A percentile compares a stretch with the other conserved stretches of the same genome.
Evolutionary conservation across 2,888 invertebrate species (phyloP).

Genomic region (Phaedon cochleariae): DNA sequence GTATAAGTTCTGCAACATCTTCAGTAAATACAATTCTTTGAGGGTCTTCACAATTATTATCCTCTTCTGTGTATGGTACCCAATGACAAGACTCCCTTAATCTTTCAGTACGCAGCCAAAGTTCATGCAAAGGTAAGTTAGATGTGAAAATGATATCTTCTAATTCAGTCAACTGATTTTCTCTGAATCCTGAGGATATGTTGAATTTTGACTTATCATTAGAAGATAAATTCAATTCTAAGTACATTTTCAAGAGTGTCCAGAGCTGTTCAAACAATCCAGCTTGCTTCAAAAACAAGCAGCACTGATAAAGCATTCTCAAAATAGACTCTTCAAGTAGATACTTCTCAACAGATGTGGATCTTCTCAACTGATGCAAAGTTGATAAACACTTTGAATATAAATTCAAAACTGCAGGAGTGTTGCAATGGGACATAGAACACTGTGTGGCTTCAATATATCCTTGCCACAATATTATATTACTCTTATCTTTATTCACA

Average conservation of each 20-base stretch:
- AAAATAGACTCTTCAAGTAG: constrained; percentile 59
- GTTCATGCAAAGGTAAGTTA: constrained; percentile 74
- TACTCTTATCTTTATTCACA: constrained; percentile 63
- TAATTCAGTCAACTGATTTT: constrained; percentile 66
- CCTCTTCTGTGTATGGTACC: constrained; percentile 63
- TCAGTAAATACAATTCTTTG: constrained; percentile 72
- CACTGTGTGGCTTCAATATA: constrained; percentile 65
- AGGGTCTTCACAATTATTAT: constrained; percentile 68
- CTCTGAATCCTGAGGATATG: constrained; percentile 54
- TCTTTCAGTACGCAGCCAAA: constrained; percentile 80
- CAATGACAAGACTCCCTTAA: constrained; percentile 78
- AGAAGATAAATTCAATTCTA: constrained; percentile 71
- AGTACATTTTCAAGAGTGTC: constrained; percentile 73
- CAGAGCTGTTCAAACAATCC: constrained; percentile 81
- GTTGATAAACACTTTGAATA: constrained; percentile 65
- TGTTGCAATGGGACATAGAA: constrained; percentile 71
- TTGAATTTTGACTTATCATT: constrained; percentile 48
- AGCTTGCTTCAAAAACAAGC: constrained; percentile 72
- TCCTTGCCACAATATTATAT: constrained; percentile 65
- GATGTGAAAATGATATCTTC: constrained; percentile 70
- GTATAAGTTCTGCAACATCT: constrained; percentile 74
- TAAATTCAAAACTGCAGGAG: constrained; percentile 67
- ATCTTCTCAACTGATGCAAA: constrained; percentile 60
- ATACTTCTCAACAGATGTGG: constrained; percentile 54
- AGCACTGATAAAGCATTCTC: constrained; percentile 65